phyloP scores from a whole-genome alignment of 2,797 vertebrate genomes.

The Austrolebias charrua region DNA sequence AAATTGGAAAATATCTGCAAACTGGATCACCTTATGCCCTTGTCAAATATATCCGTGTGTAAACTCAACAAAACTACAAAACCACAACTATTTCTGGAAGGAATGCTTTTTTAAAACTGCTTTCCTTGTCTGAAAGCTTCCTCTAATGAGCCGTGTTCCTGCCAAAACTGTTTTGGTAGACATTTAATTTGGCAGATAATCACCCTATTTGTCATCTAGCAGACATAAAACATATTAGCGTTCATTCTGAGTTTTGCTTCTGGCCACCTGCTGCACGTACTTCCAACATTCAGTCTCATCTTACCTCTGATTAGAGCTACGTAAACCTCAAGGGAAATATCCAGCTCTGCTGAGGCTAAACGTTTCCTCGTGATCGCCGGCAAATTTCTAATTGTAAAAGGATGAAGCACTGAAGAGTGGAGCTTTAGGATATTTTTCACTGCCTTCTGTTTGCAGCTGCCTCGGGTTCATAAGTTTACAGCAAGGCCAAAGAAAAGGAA shows the following conservation, averaged over 20 bases:
- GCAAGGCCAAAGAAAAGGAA: too few species aligned
- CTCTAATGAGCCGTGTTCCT: background rate
- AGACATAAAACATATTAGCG: conserved; percentile 6
- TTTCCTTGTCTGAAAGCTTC: background rate
- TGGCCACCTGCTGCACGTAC: background rate
- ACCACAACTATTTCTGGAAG: too few species aligned
- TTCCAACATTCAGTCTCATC: conserved; percentile 8
- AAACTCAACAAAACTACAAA: too few species aligned
- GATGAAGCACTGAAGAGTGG: conserved; percentile 1
- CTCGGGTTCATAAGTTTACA: too few species aligned
- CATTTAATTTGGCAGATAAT: conserved; percentile 4
- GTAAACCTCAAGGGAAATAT: conserved; percentile 6
- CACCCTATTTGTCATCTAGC: conserved; percentile 14
- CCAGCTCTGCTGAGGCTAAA: background rate
- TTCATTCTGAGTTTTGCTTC: conserved; percentile 13
- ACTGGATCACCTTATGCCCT: too few species aligned
- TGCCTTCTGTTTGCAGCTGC: background rate
- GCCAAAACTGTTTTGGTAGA: conserved; percentile 1
- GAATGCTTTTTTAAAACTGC: too few species aligned
- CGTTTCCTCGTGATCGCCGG: conserved; percentile 18
- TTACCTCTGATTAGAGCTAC: conserved; percentile 21
- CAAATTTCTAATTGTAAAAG: background rate
- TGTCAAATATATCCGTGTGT: too few species aligned
- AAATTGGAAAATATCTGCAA: too few species aligned
- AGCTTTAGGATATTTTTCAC: background rate